Conservation (phyloP, 1,140 invertebrate species). For the Himalopsyche phryganea region DNA sequence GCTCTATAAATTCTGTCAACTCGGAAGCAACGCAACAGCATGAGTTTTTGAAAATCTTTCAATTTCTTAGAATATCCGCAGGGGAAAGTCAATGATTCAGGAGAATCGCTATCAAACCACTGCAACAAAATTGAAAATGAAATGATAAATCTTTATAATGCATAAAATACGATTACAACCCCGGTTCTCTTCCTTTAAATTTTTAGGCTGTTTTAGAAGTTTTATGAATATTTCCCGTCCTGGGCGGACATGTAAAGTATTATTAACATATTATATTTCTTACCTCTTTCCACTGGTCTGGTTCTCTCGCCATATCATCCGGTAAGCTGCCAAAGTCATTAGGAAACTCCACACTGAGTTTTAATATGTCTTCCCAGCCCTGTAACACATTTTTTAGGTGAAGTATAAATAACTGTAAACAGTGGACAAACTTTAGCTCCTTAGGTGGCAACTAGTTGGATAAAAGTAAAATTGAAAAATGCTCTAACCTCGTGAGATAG, state of each 20-base stretch:
- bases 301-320: conserved; percentile 59
- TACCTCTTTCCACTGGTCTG: conserved; percentile 68
- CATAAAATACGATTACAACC: too few relatives aligned
- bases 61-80: conserved; percentile 63
- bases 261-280: too few relatives aligned
- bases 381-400: conserved; percentile 42
- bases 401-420: too few relatives aligned
- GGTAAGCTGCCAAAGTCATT: conserved; percentile 63
- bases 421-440: too few relatives aligned
- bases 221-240: too few relatives aligned
- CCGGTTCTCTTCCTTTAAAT: too few relatives aligned
- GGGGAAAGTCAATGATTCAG: conserved; percentile 68
- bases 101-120: conserved; percentile 81
- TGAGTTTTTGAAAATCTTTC: conserved; percentile 69
- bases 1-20: conserved; percentile 80
- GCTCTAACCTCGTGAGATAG: conserved; percentile 9
- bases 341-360: conserved; percentile 66
- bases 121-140: too few relatives aligned
- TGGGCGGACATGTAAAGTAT: too few relatives aligned
- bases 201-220: too few relatives aligned
- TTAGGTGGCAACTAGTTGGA: too few relatives aligned
- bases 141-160: too few relatives aligned
- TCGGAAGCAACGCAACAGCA: conserved; percentile 81
- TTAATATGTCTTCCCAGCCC: conserved; percentile 79
- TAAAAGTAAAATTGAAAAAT: too few relatives aligned